Evolutionary conservation across 2,888 invertebrate species (phyloP), one percentile per base, ranked within the genome.

Genomic region (Phytoseiulus persimilis): DNA sequence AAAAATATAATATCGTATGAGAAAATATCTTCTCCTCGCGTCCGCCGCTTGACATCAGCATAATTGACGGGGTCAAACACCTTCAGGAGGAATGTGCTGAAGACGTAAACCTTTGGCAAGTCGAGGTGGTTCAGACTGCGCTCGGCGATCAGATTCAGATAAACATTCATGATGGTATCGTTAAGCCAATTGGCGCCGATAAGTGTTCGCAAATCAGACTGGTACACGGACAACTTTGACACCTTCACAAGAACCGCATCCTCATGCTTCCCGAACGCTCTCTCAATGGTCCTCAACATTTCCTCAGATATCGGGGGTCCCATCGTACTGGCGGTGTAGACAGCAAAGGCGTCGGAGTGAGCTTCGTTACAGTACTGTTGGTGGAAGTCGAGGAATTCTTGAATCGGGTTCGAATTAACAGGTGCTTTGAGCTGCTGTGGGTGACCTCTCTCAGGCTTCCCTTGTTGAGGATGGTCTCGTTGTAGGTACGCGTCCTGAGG

Each of bases 61-160:
- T 97, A 96, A 0, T 98, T 98, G 90, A 94, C 94, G 91, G 95
- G 95, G 91, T 95, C 93, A 83, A 98, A 93, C 92, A 96, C 96
- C 0, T 96, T 95, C 92, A 97, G 97, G 93, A 99, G 99, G 93
- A 99, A 99, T 0, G 99, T 99, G 92, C 97, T 98, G 93, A 98
- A 96, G 0, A 96, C 95, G 92, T 98, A 96, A 0, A 96, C 95
- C 91, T 94, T 95, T 0, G 96, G 96, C 92, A 95, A 94, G 91
- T 94, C 94, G 0, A 96, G 96, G 9, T 94, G 93, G 83, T 93
- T 93, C 90, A 94, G 94, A 11, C 95, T 94, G 90, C 99, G 93
- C 91, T 96, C 95, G 92, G 95, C 96, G 90, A 99, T 93, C 90
- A 99, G 93, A 92, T 96, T 96, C 96, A 99, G 96, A 93, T 99